Evolutionary conservation across 2,888 invertebrate genomes (phyloP).

Genomic region (Patella pellucida): DNA sequence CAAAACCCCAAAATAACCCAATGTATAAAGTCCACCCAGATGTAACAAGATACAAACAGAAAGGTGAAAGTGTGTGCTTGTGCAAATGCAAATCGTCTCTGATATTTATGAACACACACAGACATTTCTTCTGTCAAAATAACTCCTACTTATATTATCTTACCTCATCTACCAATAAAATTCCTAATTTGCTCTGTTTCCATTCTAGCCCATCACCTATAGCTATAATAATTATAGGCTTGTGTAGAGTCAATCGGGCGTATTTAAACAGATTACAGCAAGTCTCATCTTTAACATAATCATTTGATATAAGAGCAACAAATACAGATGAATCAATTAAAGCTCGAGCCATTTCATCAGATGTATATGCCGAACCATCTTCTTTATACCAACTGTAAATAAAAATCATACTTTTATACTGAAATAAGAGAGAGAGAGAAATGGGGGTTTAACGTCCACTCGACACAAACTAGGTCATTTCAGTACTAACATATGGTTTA

Average conservation of each 20-base stretch:
- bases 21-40: too few species aligned
- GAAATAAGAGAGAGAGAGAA: too few species aligned
- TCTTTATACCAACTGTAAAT: constrained; percentile 46
- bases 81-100: too few species aligned
- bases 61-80: too few species aligned
- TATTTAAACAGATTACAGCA: constrained; percentile 63
- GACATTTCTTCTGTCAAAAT: too few species aligned
- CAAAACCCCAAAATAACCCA: too few species aligned
- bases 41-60: too few species aligned
- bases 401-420: too few species aligned
- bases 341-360: constrained; percentile 56
- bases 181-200: constrained; percentile 59
- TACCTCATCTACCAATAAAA: constrained; percentile 61
- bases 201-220: constrained; percentile 56
- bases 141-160: constrained; percentile 12
- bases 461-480: too few species aligned
- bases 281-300: constrained; percentile 52
- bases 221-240: constrained; percentile 57
- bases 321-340: constrained; percentile 58
- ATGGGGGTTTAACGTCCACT: too few species aligned
- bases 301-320: constrained; percentile 58
- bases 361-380: constrained; percentile 27
- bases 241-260: constrained; percentile 56
- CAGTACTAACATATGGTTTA: too few species aligned
- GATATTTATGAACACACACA: too few species aligned